phyloP scores from a whole-genome alignment of 2,888 invertebrate species.

The Busseola fusca region DNA sequence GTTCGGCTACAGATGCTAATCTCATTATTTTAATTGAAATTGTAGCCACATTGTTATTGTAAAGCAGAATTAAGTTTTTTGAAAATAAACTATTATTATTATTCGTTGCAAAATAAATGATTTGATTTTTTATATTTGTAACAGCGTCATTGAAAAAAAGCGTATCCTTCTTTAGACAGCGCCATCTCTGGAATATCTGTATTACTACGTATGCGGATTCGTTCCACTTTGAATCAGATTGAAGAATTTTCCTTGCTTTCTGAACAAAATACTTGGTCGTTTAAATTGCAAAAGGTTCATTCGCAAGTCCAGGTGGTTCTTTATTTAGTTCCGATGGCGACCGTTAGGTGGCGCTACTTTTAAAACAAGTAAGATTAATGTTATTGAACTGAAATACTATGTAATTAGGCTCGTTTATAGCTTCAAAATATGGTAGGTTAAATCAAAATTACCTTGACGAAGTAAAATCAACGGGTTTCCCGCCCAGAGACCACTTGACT shows the following conservation, averaged over 20 bases:
- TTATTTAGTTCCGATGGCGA: not conserved
- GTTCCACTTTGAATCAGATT: not conserved
- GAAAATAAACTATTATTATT: too few relatives aligned
- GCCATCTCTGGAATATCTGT: conserved; percentile 44
- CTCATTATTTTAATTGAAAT: too few relatives aligned
- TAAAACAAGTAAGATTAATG: not conserved
- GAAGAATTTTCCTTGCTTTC: not conserved
- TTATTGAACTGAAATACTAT: not conserved
- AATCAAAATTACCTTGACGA: conserved; percentile 76
- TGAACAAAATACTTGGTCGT: not conserved
- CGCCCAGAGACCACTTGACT: conserved; percentile 93
- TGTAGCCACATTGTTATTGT: too few relatives aligned
- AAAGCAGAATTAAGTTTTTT: too few relatives aligned
- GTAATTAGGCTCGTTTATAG: not conserved
- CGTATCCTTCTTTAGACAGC: not conserved
- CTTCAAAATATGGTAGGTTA: not conserved
- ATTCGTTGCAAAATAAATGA: not conserved
- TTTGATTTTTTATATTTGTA: too few relatives aligned
- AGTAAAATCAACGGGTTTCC: conserved; percentile 90
- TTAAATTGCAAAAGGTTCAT: not conserved
- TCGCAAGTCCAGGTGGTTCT: not conserved
- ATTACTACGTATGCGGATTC: not conserved
- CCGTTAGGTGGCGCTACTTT: conserved; percentile 33
- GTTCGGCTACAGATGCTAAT: too few relatives aligned
- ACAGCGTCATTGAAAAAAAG: too few relatives aligned